Base-by-base conservation (phyloP, 2,113 vertebrate species). In the Epinephelus lanceolatus region DNA sequence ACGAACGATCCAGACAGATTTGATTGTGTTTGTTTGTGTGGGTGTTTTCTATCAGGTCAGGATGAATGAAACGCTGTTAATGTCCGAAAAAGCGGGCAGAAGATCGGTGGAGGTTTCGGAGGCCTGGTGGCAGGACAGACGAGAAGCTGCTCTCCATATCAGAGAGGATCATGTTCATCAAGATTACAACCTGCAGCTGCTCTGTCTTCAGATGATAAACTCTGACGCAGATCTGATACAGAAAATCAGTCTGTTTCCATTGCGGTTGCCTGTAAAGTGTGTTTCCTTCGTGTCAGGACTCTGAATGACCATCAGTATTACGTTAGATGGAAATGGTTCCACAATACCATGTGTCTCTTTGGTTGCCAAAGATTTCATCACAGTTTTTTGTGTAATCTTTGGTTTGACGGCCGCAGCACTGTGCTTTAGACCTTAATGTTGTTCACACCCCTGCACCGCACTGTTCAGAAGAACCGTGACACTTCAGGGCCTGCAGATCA, bases 101-200 rank as follows among this genome's bases (percentile, higher is more conserved):
- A 42, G 53, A 27, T 68, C 45, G 11, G 5, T 4, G 7, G 30
- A 61, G 18, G 13, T 13, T 47, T 56, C 12, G 0, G 7, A 30
- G 37, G 21, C 37, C n/a, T 8, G 69, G 30, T 37, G 23, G 7
- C 71, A 69, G 57, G 62, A 68, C 80, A 68, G 49, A 78, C 3
- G 84, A 71, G 78, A 69, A n/a, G 49, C 63, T 30, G 33, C 25
- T 55, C 51, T 69, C 40, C 25, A 21, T 69, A 53, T 80, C 78
- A 65, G 23, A 69, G 62, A 74, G 67, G 83, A 81, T 88, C 61
- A 0, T 65, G 73, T 83, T 90, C 68, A 62, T 86, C 67, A 45
- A 70, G 77, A 88, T 86, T 72, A 60, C 60, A 40, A 17, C 66
- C 51, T 8, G 18, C 77, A 15, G 70, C 70, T 17, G 53, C 55